Percentiles rank a stretch among this genome's conserved stretches.
phyloP scores from a whole-genome alignment of 2,888 invertebrate species.

The Drosophila anceps region DNA sequence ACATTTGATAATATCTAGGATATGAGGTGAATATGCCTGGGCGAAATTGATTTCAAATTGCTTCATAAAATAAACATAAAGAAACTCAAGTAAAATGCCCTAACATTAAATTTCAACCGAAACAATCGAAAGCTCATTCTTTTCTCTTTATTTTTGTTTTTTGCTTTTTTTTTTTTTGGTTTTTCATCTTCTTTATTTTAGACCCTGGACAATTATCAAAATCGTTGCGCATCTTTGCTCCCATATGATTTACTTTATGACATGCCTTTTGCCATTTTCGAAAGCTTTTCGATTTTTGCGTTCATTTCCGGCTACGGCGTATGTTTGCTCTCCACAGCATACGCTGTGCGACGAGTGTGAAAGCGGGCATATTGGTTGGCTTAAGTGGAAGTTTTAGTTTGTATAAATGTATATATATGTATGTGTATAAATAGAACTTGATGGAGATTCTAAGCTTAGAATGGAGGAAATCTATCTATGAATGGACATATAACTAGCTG shows the following conservation, averaged over 20 bases:
- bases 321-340: neutral
- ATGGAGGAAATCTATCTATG: no score
- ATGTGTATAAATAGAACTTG: neutral
- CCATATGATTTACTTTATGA: slow-evolving; percentile 59
- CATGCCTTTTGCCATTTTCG: slow-evolving; percentile 38
- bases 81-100: slow-evolving; percentile 1
- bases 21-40: neutral
- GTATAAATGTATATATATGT: no score
- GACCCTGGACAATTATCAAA: slow-evolving; percentile 59
- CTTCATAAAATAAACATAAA: slow-evolving; percentile 3
- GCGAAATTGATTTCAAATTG: slow-evolving; percentile 17
- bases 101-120: neutral
- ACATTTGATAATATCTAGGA: neutral
- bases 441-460: no score
- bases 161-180: neutral
- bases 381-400: neutral
- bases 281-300: slow-evolving; percentile 43
- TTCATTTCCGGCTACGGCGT: slow-evolving; percentile 31
- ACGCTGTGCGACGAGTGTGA: neutral
- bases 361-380: neutral
- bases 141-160: neutral
- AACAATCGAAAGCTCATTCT: slow-evolving; percentile 20
- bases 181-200: slow-evolving; percentile 3
- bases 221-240: slow-evolving; percentile 36
- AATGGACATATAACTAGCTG: no score